Evolutionary conservation across 2,888 invertebrate species (phyloP).

Genomic region (Busseola fusca): DNA sequence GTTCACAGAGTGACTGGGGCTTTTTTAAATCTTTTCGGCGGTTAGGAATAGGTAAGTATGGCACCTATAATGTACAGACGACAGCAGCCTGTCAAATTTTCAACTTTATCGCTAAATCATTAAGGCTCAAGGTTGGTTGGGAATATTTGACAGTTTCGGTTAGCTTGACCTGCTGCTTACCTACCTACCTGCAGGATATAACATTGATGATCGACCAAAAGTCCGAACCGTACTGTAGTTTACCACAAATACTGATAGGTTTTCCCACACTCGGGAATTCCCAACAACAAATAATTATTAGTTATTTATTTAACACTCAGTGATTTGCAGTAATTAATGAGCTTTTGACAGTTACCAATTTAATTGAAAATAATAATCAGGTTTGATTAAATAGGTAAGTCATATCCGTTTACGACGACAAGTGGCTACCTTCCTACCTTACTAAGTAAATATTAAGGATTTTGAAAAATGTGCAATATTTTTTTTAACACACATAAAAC

Average conservation of each 20-base stretch:
- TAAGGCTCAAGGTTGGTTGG: too few relatives aligned
- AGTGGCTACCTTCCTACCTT: background rate
- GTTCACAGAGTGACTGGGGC: background rate
- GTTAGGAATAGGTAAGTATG: background rate
- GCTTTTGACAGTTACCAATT: conserved; percentile 9
- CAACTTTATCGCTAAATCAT: too few relatives aligned
- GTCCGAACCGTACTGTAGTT: conserved; percentile 12
- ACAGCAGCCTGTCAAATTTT: too few relatives aligned
- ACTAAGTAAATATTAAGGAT: too few relatives aligned
- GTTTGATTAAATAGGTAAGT: conserved; percentile 4
- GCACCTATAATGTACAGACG: too few relatives aligned
- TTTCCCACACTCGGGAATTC: conserved; percentile 53
- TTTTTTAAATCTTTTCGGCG: background rate
- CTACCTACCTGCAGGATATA: background rate
- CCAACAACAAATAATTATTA: conserved; percentile 29
- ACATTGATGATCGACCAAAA: conserved; percentile 10
- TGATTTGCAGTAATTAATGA: conserved; percentile 35
- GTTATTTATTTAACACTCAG: conserved; percentile 35
- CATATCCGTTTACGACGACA: background rate
- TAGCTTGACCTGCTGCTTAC: background rate
- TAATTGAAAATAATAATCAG: conserved; percentile 2
- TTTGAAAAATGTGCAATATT: background rate
- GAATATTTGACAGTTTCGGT: too few relatives aligned
- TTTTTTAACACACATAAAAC: background rate
- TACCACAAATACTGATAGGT: conserved; percentile 33